These are phyloP conservation scores for Oreochromis tanganicae DNA, from an alignment of 2,113 vertebrate genomes.

Conservation along the genomic window DNA sequence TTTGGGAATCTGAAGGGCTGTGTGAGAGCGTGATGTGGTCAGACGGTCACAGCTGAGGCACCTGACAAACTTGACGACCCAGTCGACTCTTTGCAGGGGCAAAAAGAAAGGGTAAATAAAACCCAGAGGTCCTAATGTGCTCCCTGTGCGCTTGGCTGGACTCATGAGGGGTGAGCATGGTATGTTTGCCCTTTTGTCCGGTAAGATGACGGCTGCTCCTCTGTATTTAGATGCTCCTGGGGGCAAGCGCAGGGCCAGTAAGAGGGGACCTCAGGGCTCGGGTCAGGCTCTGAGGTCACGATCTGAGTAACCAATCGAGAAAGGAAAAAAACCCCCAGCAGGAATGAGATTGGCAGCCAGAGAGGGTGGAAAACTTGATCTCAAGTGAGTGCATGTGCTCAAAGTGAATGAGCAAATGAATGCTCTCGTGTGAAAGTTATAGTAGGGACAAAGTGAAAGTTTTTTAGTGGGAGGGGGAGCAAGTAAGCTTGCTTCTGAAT, in stretches of 20 bases:
- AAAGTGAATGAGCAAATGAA: slow-evolving; percentile 14
- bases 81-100: slow-evolving; percentile 63
- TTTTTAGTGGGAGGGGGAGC: background rate
- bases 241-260: slow-evolving; percentile 72
- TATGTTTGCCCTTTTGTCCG: slow-evolving; percentile 81
- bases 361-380: slow-evolving; percentile 39
- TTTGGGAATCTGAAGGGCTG: slow-evolving; percentile 15
- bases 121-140: slow-evolving; percentile 80
- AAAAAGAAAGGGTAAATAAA: slow-evolving; percentile 75
- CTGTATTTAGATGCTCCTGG: slow-evolving; percentile 67
- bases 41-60: slow-evolving; percentile 56
- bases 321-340: slow-evolving; percentile 81
- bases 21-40: slow-evolving; percentile 48
- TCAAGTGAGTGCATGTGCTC: slow-evolving; percentile 6
- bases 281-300: slow-evolving; percentile 81
- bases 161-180: slow-evolving; percentile 74
- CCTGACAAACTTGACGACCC: slow-evolving; percentile 72
- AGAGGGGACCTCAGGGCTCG: slow-evolving; percentile 81
- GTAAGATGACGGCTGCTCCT: slow-evolving; percentile 76
- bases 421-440: slow-evolving; percentile 2
- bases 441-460: background rate
- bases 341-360: slow-evolving; percentile 72
- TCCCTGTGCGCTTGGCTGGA: slow-evolving; percentile 87
- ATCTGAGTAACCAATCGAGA: slow-evolving; percentile 81
- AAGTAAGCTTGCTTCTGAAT: background rate